A percentile compares a stretch with the other conserved stretches of the same genome.
phyloP scores from a whole-genome alignment of 2,888 invertebrate species.

The Myathropa florea region DNA sequence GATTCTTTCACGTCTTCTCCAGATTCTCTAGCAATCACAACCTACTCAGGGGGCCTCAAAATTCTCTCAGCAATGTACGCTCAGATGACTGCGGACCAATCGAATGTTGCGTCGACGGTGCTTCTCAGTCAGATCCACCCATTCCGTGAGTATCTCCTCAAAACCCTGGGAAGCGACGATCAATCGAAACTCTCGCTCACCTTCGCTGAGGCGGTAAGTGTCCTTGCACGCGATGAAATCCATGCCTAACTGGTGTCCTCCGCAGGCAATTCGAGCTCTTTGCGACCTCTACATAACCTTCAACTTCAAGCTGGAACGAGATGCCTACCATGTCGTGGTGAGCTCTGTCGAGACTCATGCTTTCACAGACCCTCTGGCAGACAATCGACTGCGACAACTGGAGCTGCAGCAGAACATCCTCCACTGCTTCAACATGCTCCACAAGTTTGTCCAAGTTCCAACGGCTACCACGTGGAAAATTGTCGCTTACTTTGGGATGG shows the following conservation, averaged over 20 bases:
- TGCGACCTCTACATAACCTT: constrained; percentile 39
- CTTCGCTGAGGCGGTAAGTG: constrained; percentile 36
- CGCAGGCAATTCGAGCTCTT: constrained; percentile 33
- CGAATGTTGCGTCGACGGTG: background rate
- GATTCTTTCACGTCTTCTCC: background rate
- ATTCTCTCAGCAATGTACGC: constrained; percentile 12
- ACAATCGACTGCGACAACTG: background rate
- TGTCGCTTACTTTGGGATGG: constrained; percentile 42
- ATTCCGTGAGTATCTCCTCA: constrained; percentile 24
- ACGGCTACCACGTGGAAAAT: constrained; percentile 47
- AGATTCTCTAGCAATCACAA: constrained; percentile 36
- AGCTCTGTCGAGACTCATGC: constrained; percentile 26
- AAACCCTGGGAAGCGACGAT: constrained; percentile 17
- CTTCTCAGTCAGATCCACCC: background rate
- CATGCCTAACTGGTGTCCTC: background rate
- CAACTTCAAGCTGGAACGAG: constrained; percentile 39
- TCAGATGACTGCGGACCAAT: background rate
- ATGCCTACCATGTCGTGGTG: constrained; percentile 42
- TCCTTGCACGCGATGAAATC: background rate
- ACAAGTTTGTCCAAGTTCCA: constrained; percentile 56
- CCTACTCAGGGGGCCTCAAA: constrained; percentile 43
- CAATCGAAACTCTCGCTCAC: constrained; percentile 1
- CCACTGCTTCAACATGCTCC: constrained; percentile 27
- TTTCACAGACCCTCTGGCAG: background rate
- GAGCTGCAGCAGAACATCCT: constrained; percentile 40